Percentiles rank a stretch among this genome's conserved stretches.
Evolutionary conservation across 2,797 vertebrate species (phyloP).

Genomic region (Silurus aristotelis): DNA sequence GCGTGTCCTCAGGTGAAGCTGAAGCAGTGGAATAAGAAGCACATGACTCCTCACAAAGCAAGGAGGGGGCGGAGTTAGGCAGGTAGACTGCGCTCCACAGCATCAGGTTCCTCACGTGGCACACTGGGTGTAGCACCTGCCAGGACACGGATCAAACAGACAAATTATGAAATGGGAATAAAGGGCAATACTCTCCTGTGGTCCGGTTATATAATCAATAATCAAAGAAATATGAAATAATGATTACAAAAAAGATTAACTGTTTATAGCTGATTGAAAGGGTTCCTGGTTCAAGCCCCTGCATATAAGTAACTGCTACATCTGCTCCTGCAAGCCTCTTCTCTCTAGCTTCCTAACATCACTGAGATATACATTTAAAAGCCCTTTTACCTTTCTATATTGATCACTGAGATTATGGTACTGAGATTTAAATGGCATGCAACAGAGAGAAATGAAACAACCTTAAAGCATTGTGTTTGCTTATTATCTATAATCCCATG

Average conservation of each 20-base stretch:
- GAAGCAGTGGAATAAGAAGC: conserved; percentile 87
- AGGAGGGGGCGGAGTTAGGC: conserved; percentile 93
- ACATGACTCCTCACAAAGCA: conserved; percentile 89
- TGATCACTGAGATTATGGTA: too few species aligned
- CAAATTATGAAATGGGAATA: not conserved
- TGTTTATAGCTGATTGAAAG: too few species aligned
- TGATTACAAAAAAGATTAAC: not conserved
- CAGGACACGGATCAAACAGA: not conserved
- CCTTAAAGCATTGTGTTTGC: too few species aligned
- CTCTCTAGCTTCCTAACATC: too few species aligned
- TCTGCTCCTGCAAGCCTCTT: too few species aligned
- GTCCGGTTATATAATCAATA: not conserved
- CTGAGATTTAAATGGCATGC: too few species aligned
- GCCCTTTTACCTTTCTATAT: too few species aligned
- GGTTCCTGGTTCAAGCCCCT: too few species aligned
- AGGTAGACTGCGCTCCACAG: conserved; percentile 97
- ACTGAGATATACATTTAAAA: too few species aligned
- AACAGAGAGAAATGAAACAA: too few species aligned
- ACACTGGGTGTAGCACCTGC: conserved; percentile 95
- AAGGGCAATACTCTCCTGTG: not conserved
- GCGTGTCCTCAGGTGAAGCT: conserved; percentile 84
- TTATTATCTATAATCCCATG: not conserved
- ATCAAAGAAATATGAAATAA: not conserved
- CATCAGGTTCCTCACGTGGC: conserved; percentile 96
- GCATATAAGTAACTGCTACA: too few species aligned